Conservation (phyloP, 1,140 invertebrate genomes). For the Trachelipus rathkii region DNA sequence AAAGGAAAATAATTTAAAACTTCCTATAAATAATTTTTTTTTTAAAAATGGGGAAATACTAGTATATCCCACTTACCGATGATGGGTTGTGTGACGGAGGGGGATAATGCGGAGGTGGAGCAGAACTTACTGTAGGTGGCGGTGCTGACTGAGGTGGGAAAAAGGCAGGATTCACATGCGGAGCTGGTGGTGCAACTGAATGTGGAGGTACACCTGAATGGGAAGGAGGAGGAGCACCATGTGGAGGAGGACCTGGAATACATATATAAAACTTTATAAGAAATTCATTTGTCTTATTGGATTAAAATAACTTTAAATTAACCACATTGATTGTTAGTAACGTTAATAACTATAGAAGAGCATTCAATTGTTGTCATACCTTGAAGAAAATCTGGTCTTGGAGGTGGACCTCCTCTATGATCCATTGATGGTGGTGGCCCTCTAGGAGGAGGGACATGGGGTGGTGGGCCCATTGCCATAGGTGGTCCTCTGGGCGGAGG, state of each 20-base stretch:
- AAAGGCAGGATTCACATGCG: conserved; percentile 94
- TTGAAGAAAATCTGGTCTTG: conserved; percentile 42
- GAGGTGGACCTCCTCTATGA: conserved; percentile 43
- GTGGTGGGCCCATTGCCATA: conserved; percentile 41
- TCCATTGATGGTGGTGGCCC: conserved; percentile 45
- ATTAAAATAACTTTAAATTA: not conserved
- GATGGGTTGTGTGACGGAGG: conserved; percentile 47
- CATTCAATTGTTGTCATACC: conserved; percentile 22
- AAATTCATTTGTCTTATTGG: not conserved
- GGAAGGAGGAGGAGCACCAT: conserved; percentile 33
- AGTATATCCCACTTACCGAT: conserved; percentile 6
- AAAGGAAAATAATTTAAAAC: no score
- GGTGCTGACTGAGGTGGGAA: conserved; percentile 64
- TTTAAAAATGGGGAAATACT: no score
- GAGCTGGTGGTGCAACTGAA: conserved; percentile 63
- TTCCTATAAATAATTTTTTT: no score
- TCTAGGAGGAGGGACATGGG: conserved; percentile 41
- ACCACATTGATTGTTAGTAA: not conserved
- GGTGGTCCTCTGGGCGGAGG: conserved; percentile 45
- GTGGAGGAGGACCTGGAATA: conserved; percentile 39
- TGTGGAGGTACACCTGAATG: conserved; percentile 61
- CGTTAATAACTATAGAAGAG: not conserved
- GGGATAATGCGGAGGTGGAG: conserved; percentile 61
- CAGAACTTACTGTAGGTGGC: conserved; percentile 57
- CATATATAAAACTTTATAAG: not conserved